These are phyloP conservation scores for Pseudolaguvia tuberculata DNA, from an alignment of 2,113 vertebrate genomes.

Conservation along the genomic window DNA sequence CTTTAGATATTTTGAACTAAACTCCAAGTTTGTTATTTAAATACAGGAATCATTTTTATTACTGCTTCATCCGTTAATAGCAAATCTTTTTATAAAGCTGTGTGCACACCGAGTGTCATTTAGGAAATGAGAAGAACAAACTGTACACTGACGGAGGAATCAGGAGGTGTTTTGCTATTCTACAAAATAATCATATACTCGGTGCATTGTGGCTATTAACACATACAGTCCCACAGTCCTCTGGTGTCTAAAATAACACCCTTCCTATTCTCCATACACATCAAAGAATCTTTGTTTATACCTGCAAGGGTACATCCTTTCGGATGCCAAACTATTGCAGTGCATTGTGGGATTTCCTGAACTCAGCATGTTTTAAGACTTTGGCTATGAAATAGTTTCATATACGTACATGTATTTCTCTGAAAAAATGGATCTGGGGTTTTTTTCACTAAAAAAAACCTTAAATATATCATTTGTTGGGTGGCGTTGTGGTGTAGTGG, in stretches of 20 bases:
- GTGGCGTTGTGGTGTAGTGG: too few relatives aligned
- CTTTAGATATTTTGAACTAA: too few relatives aligned
- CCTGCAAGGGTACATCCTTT: neutral
- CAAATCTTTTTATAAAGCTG: too few relatives aligned
- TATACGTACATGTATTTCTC: too few relatives aligned
- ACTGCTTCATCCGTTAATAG: too few relatives aligned
- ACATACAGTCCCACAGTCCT: neutral
- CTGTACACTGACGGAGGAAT: neutral
- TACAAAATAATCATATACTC: neutral
- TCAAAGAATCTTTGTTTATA: neutral
- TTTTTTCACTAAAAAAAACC: too few relatives aligned
- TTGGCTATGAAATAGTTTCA: neutral
- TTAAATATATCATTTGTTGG: too few relatives aligned
- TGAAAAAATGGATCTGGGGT: too few relatives aligned
- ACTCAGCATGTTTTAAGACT: neutral
- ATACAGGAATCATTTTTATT: too few relatives aligned
- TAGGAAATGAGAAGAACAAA: conserved; percentile 6
- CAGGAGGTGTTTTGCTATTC: neutral
- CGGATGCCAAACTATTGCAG: neutral
- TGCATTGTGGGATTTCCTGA: conserved; percentile 16
- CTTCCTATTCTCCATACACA: neutral
- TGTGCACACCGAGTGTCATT: neutral
- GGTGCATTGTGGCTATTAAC: conserved; percentile 4
- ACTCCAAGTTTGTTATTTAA: too few relatives aligned
- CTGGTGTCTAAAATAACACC: neutral